These are phyloP conservation scores for Athrips mouffetella DNA, from an alignment of 2,888 invertebrate genomes.

Conservation along the genomic window DNA sequence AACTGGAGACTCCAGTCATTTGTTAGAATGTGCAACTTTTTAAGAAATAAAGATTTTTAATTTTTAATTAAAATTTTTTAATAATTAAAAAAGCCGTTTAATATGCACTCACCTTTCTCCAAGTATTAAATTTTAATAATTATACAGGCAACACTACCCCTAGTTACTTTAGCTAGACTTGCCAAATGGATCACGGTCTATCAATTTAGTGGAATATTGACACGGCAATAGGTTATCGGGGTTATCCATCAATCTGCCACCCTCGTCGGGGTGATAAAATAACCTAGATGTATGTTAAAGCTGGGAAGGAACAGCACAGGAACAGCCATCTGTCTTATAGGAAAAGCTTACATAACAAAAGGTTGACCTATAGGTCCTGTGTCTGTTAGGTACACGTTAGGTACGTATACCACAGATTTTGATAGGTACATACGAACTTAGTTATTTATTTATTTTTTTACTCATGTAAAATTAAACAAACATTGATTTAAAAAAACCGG, in stretches of 20 bases:
- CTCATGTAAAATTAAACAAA: too few species aligned
- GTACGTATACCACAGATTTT: too few species aligned
- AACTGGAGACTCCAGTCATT: too few species aligned
- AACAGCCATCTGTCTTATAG: not conserved
- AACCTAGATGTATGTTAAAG: slow-evolving; percentile 1
- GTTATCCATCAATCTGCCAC: slow-evolving; percentile 48
- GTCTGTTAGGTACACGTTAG: too few species aligned
- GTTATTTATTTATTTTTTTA: too few species aligned
- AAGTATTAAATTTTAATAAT: not conserved
- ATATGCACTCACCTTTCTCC: not conserved
- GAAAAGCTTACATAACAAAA: not conserved
- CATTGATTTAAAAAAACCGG: too few species aligned
- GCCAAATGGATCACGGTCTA: slow-evolving; percentile 47
- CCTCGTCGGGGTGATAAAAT: slow-evolving; percentile 27
- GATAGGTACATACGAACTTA: too few species aligned
- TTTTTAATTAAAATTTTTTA: too few species aligned
- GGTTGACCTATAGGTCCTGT: not conserved
- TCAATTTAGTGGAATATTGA: slow-evolving; percentile 66
- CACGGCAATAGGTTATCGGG: slow-evolving; percentile 47
- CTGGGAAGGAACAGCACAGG: not conserved
- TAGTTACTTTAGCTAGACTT: slow-evolving; percentile 9
- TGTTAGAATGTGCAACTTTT: too few species aligned
- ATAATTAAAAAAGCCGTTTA: not conserved
- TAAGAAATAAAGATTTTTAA: too few species aligned
- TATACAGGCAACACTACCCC: not conserved